Evolutionary conservation across 2,113 vertebrate genomes (phyloP).

Genomic region (Oncorhynchus mykiss): DNA sequence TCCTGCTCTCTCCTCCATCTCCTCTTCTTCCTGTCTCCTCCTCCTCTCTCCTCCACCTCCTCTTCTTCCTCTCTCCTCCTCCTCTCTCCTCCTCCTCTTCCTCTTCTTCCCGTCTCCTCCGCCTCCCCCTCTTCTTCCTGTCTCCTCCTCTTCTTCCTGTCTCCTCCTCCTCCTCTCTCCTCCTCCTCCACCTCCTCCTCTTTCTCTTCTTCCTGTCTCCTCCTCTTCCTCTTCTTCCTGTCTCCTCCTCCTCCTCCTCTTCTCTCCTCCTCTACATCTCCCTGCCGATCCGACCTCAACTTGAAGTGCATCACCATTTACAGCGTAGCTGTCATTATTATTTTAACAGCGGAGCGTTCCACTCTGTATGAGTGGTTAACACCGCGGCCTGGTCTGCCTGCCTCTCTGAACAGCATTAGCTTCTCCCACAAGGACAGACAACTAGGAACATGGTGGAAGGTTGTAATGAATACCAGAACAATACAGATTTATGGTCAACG

Average conservation of each 20-base stretch:
- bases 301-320: background rate
- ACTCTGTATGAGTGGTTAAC: too few species aligned
- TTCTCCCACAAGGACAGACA: too few species aligned
- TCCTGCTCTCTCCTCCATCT: too few species aligned
- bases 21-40: too few species aligned
- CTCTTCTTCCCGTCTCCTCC: too few species aligned
- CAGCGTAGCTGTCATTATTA: background rate
- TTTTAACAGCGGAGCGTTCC: too few species aligned
- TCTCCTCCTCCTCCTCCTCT: conserved; percentile 6
- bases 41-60: too few species aligned
- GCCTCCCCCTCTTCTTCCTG: background rate
- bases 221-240: background rate
- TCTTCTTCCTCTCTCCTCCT: too few species aligned
- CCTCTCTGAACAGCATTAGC: too few species aligned
- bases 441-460: too few species aligned
- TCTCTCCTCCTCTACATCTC: conserved; percentile 3
- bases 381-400: too few species aligned
- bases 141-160: background rate
- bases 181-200: background rate
- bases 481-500: background rate
- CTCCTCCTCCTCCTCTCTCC: background rate
- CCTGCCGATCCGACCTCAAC: background rate
- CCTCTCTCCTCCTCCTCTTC: too few species aligned
- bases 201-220: background rate
- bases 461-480: background rate